Base-by-base conservation (phyloP, 2,797 vertebrate genomes). In the Tachyglossus aculeatus region DNA sequence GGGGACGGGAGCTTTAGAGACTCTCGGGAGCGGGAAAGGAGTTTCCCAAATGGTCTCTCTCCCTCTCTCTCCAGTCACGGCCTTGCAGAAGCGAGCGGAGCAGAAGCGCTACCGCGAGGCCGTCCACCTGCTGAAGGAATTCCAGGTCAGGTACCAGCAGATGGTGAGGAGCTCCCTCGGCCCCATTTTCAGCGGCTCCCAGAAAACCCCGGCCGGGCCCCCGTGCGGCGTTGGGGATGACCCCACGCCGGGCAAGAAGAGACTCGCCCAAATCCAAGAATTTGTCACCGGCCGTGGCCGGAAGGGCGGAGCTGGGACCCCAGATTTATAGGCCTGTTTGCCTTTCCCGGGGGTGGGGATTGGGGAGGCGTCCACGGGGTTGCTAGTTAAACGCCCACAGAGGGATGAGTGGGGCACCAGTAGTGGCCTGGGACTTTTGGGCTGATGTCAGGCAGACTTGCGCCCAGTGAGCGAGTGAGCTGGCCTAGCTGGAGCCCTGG, bases 101-200 rank as follows among this genome's bases (percentile, higher is more conserved):
- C 86, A 71, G 66, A 74, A 78, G 54, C 81, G 85, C 37, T 82
- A 91, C 18, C 31, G 27, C 50, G 87, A 92, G 21, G 88, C 88
- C 5, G 53, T 53, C 47, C 39, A 14, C n/a, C 70, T 91, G 54
- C 47, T 90, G 67, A 77, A 83, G 56, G 86, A 91, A 33, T 77
- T 91, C 43, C 88, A 50, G 3, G 38, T 61, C 0, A 78, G 82
- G 14, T 90, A 89, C 2, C 19, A 66, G 48, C 47, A 19, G 7
- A 27, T 63, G 12, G 67, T 83, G 2, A 38, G 29, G 2, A 6
- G 32, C 7, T 56, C 76, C 0, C 6, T 77, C 0, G 6, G 22
- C 33, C 60, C 34, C 0, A 76, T 83, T 39, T 80, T 83, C 2
- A n/a, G 55, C 4, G 1, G 25, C 19, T 3, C 45, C 2, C 51